Evolutionary conservation across 2,797 vertebrate species (phyloP), one percentile per base, ranked within the genome.

Genomic region (Eptatretus atami): DNA sequence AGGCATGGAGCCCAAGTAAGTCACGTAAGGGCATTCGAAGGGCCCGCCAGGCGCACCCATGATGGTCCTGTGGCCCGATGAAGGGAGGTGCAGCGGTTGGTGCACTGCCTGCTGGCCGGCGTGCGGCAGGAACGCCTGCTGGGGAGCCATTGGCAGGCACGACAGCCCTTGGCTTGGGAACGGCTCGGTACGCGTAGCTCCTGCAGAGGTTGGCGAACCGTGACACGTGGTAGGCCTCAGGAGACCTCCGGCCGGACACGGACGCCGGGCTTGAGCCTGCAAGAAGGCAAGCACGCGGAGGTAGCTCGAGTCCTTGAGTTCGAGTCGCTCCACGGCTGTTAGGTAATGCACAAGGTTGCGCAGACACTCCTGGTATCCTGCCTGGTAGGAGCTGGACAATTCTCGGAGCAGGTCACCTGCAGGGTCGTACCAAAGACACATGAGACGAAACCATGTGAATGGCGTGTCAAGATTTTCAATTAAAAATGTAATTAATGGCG

Each of bases 361-460:
- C 88, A 98, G 93, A 68, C 90, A 95, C 70, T 98, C 86, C 66
- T 88, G 88, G 72, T 98, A 98, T 68, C 90, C 90, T 12, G 86
- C 92, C 74, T 93, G 88, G 70, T 94, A 98, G 67, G 95, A 98
- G 74, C 87, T 94, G n/a, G 90, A 85, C 67, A 98, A 98, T 72
- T 98, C 90, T 15, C 82, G 79, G 61, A 94, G 74, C 52, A 98
- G 76, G 68, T 95, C 90, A 71, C 81, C 81, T 80, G 71, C 52
- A n/a, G 57, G n/a, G 57, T 61, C 15, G 57, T 2, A 25, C 31
- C 31, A 44, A 44, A 8, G 57, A 25, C 57, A 25, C 1, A 12
- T n/a, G n/a, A 25, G 10, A 25, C 10, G 10, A 12, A 61, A 10
- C n/a, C 57, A 12, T 12, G 31, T 44, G 31, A 44, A 44, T 44